Evolutionary conservation across 2,113 vertebrate genomes (phyloP), one percentile per base, ranked within the genome.

Genomic region (Nettapus auritus): DNA sequence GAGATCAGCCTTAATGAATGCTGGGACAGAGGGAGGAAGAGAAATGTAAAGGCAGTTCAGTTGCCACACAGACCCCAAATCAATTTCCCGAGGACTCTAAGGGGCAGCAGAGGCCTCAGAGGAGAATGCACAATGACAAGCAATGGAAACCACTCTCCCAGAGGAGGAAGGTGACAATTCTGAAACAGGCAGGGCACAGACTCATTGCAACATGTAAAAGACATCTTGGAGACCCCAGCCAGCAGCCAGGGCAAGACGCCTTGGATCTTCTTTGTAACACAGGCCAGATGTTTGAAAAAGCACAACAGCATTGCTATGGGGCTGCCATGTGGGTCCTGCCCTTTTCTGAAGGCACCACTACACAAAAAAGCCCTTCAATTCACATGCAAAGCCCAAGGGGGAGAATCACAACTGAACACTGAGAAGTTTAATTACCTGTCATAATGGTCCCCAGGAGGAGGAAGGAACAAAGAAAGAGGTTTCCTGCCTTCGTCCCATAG

Each of bases 1-100:
- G 42, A 99, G 98, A 88, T 99, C 99, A 6, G 99, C 97, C 96
- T 98, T 99, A 94, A 99, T 99, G 69, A 99, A 98, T 63, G 94
- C 99, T 99, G 97, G 60, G 46, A 89, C 11, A 90, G n/a, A 79
- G 38, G 68, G 50, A 91, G 60, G 29, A 70, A 90, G 56, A 97
- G 34, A 93, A 22, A 80, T 16, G 46, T 85, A n/a, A 92, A 90
- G 64, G 71, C 64, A 95, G 64, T 80, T 69, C 84, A 88, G 22
- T 81, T 64, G 89, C 34, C 3, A 17, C 59, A 38, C 26, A 91
- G n/a, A 78, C 16, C 56, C 63, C 19, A 46, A n/a, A 71, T 38
- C 56, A 88, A 38, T 66, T 53, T 75, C 19, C 33, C 16, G 52
- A 60, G 23, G 10, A 68, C 19, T 90, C 67, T 76, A 66, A 89